Evolutionary conservation across 2,113 vertebrate genomes (phyloP).

Genomic region (zebrafish (Danio rerio)): GRCz12tu NC_133194.1:3091001-3091500

Average conservation of each 20-base stretch:
- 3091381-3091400: conserved; percentile 87
- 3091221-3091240: conserved; percentile 88
- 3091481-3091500: too few species aligned
- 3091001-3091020: too few species aligned
- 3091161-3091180: too few species aligned
- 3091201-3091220: background rate
- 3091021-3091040: too few species aligned
- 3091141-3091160: too few species aligned
- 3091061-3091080: too few species aligned
- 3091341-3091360: conserved; percentile 88
- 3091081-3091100: too few species aligned
- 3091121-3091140: too few species aligned
- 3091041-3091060: too few species aligned
- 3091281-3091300: conserved; percentile 89
- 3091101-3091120: too few species aligned
- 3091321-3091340: conserved; percentile 91
- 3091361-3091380: conserved; percentile 86
- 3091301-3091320: conserved; percentile 93
- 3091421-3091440: background rate
- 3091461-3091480: too few species aligned
- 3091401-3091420: background rate
- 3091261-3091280: conserved; percentile 95
- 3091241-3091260: conserved; percentile 91
- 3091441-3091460: background rate
- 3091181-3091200: too few species aligned